Base-by-base conservation (phyloP, 1,140 invertebrate genomes). In the Whitmania pigra region DNA sequence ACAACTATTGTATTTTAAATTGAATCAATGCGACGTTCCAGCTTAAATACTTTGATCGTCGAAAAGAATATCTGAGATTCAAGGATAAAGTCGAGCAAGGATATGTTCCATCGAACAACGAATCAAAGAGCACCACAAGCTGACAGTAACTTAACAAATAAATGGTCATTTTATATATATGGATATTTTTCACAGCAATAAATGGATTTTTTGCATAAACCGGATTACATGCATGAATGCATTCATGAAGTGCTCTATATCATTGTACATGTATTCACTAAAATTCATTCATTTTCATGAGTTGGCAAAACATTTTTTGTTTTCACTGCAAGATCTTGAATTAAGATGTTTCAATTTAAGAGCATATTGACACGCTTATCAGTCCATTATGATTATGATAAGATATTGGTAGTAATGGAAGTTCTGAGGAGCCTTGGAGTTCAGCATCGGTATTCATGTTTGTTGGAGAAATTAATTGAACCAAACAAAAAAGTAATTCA, bases 11-110 rank as follows among this genome's bases (percentile, higher is more conserved):
- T 17, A 49, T 49, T 11, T 2, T 36, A 36, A 49, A 17, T 49
- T 49, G 9, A 49, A 49, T 49, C 43, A 49, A 49, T 15, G 15
- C 43, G 43, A 63, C 71, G 73, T 79, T 79, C 18, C 78, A 88
- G 88, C 90, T 94, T 17, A 92, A 90, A 83, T 92, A 96, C 83
- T 96, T 96, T 83, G 91, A 94, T 83, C 86, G 90, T 78, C 93
- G 92, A 82, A 81, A 90, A 80, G 88, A 89, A 75, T 94, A 92
- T 82, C 84, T 91, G 77, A 87, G 90, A 78, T 95, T 92, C 81
- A 93, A 93, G 84, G 88, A 90, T 76, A 88, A 89, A 85, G 88
- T 94, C 80, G 87, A 88, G 78, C 86, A 89, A 76, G 91, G 90
- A 82, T 92, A 88, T 85, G 89, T 91, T 36, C 31, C 31, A 82